Conservation (phyloP, 2,113 vertebrate species). For the Heteronetta atricapilla region DNA sequence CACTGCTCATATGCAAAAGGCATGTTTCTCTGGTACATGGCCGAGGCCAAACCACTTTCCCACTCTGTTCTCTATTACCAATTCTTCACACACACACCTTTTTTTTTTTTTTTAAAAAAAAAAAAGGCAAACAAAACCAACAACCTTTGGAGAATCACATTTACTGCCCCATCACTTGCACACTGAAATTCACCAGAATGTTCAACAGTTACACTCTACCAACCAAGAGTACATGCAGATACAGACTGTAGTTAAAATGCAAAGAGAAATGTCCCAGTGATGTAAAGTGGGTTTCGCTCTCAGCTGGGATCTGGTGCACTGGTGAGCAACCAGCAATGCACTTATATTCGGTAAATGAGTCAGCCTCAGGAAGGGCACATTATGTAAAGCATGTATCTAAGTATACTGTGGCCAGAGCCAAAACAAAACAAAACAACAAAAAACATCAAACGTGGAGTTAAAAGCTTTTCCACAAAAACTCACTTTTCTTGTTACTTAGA, state of each 20-base stretch:
- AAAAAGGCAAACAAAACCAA: too few species aligned
- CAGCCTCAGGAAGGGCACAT: background rate
- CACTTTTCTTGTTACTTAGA: background rate
- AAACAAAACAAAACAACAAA: background rate
- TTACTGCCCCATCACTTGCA: background rate
- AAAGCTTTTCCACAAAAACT: background rate
- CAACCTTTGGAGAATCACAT: background rate
- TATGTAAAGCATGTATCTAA: fast-evolving
- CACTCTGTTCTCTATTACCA: background rate
- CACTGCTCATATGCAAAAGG: background rate
- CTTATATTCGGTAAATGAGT: background rate
- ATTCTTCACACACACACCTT: background rate
- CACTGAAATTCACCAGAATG: background rate
- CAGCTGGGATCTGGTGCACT: background rate
- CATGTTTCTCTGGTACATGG: background rate
- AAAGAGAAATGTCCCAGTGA: background rate
- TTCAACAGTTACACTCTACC: background rate
- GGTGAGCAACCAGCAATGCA: background rate
- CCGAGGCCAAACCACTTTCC: background rate
- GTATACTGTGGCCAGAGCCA: too few species aligned
- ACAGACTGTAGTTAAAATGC: background rate
- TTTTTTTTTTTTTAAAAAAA: too few species aligned
- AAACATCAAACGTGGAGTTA: background rate
- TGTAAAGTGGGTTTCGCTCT: background rate
- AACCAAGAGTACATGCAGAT: background rate